Conservation (phyloP, 2,888 invertebrate species). For the Xestia xanthographa region DNA sequence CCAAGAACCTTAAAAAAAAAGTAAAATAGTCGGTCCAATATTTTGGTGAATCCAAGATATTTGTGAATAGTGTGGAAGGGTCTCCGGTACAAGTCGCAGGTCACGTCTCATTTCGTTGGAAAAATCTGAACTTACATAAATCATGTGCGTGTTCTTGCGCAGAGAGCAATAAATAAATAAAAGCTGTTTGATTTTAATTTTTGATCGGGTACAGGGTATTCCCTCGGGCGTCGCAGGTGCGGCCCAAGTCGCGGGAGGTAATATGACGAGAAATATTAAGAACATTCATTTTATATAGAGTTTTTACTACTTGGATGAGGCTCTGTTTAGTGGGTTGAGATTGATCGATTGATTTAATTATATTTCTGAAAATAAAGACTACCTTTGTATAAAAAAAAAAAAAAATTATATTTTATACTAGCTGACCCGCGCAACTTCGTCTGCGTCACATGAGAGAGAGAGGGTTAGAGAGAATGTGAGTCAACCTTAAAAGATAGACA, state of each 20-base stretch:
- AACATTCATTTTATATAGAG: constrained; percentile 32
- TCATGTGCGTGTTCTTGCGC: constrained; percentile 29
- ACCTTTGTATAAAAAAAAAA: too few species aligned
- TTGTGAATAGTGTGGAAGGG: background rate
- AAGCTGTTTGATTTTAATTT: constrained; percentile 55
- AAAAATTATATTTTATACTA: too few species aligned
- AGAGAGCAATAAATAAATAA: constrained; percentile 52
- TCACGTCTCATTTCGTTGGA: background rate
- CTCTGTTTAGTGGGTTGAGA: constrained; percentile 18
- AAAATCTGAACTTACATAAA: constrained; percentile 39
- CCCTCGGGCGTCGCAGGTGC: constrained; percentile 23
- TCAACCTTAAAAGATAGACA: too few species aligned
- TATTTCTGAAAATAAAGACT: too few species aligned
- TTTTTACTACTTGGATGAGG: constrained; percentile 14
- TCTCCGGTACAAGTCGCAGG: too few species aligned
- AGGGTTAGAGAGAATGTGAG: too few species aligned
- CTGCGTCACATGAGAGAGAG: too few species aligned
- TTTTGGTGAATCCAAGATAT: background rate
- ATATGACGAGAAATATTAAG: constrained; percentile 25
- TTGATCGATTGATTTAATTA: constrained; percentile 25
- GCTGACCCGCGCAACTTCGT: too few species aligned
- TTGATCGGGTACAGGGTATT: constrained; percentile 39
- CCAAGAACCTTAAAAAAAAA: background rate
- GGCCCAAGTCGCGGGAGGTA: constrained; percentile 16
- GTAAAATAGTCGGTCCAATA: background rate